A percentile compares a stretch with the other conserved stretches of the same genome.
phyloP scores from a whole-genome alignment of 37 sponge, comb jelly and placozoan species.

The Mnemiopsis leidyi region DNA sequence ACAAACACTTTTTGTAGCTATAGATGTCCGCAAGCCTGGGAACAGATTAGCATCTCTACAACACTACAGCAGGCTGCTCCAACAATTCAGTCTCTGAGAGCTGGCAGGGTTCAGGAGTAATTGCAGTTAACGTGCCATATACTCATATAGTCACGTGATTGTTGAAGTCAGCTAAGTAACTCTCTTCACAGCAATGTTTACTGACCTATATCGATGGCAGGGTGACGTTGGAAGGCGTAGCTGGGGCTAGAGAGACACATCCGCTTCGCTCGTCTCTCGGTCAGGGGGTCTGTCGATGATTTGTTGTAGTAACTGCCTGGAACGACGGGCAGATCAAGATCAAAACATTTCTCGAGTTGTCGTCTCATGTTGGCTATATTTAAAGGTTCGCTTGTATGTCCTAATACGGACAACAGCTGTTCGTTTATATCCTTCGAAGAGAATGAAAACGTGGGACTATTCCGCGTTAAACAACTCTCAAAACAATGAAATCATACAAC shows the following conservation, averaged over 20 bases:
- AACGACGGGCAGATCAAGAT: neutral
- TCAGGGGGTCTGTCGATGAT: neutral
- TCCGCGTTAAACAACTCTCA: neutral
- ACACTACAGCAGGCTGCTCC: too few relatives aligned
- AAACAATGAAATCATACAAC: neutral
- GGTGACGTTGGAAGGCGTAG: neutral
- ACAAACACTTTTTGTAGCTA: neutral
- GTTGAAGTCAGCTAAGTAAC: neutral
- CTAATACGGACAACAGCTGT: neutral
- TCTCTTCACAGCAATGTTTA: neutral
- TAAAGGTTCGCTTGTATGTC: neutral
- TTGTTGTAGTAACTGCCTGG: constrained; percentile 43
- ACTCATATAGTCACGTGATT: too few relatives aligned
- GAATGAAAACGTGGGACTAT: too few relatives aligned
- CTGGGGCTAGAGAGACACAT: constrained; percentile 23
- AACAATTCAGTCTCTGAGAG: too few relatives aligned
- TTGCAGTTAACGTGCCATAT: neutral
- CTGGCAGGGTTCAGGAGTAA: neutral
- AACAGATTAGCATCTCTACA: too few relatives aligned
- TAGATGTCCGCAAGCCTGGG: neutral
- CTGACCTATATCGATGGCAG: constrained; percentile 2
- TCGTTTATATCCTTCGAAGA: neutral
- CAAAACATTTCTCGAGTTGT: neutral
- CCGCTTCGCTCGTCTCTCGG: constrained; percentile 10
- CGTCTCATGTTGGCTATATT: neutral